phyloP scores from a whole-genome alignment of 2,888 invertebrate genomes.

The Amblyjoppa proteus region DNA sequence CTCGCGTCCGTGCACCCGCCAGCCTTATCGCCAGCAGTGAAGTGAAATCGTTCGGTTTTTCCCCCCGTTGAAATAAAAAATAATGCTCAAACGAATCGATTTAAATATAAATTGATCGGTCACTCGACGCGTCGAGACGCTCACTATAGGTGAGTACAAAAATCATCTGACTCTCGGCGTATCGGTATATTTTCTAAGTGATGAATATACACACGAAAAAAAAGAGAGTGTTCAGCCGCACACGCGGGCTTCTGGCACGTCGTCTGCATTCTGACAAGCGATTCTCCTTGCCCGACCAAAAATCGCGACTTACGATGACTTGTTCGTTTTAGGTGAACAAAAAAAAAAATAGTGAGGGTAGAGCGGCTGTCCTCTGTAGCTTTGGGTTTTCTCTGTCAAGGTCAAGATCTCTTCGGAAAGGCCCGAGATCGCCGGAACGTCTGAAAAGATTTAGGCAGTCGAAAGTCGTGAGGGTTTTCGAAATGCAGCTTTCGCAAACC shows the following conservation, averaged over 20 bases:
- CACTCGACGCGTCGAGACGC: constrained; percentile 1
- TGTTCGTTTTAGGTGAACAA: constrained; percentile 2
- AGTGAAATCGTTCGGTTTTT: constrained; percentile 31
- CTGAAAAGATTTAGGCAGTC: constrained; percentile 37
- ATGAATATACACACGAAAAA: constrained; percentile 12
- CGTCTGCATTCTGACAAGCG: constrained; percentile 78
- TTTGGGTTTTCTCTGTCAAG: constrained; percentile 37
- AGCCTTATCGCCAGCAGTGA: constrained; percentile 21
- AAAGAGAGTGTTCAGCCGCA: constrained; percentile 69
- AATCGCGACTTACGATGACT: background rate
- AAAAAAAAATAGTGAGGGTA: background rate
- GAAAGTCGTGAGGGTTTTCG: background rate
- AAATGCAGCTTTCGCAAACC: constrained; percentile 5
- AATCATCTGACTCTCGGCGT: constrained; percentile 23
- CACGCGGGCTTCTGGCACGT: constrained; percentile 74
- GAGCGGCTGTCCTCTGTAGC: background rate
- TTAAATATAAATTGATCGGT: background rate
- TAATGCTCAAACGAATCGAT: constrained; percentile 1
- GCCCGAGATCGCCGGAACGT: constrained; percentile 29
- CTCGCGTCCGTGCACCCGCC: constrained; percentile 65
- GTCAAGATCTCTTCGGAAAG: constrained; percentile 46
- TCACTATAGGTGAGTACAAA: constrained; percentile 58
- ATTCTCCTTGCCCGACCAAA: constrained; percentile 4
- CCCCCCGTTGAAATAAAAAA: constrained; percentile 7
- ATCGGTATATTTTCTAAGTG: constrained; percentile 16